phyloP scores from a whole-genome alignment of 2,797 vertebrate species.

The Ispidina lecontei region DNA sequence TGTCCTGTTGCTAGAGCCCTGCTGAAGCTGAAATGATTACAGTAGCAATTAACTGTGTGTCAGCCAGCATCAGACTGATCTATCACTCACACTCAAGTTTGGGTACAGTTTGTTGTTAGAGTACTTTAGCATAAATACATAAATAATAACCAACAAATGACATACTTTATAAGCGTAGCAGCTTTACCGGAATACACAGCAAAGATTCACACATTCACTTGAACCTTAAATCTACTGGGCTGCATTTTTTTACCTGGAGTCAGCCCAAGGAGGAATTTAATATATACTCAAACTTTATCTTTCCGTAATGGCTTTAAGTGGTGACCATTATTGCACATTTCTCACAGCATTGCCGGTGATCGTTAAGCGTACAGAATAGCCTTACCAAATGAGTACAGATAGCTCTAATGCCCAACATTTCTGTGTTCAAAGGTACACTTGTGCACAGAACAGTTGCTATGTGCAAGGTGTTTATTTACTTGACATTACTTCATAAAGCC shows the following conservation, averaged over 20 bases:
- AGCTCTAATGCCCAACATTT: neutral
- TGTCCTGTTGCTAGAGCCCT: neutral
- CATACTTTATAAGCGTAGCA: neutral
- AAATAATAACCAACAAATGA: neutral
- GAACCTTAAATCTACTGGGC: neutral
- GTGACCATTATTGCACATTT: neutral
- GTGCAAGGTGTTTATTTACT: conserved; percentile 7
- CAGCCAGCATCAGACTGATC: neutral
- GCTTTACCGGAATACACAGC: neutral
- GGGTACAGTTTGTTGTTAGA: neutral
- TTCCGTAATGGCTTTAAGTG: neutral
- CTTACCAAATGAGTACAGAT: neutral
- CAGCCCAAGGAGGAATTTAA: conserved; percentile 11
- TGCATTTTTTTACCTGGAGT: neutral
- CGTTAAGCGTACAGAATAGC: conserved; percentile 2
- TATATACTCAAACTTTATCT: neutral
- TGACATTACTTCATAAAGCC: conserved; percentile 16
- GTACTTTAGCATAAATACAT: neutral
- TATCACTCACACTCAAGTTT: neutral
- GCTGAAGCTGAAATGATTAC: neutral
- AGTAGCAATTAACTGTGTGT: neutral
- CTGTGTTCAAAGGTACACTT: rapidly evolving
- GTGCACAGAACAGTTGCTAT: neutral
- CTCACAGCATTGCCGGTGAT: neutral
- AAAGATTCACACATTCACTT: neutral